A percentile compares a stretch with the other conserved stretches of the same genome.
Evolutionary conservation across 2,113 vertebrate genomes (phyloP).

Genomic region (Pelobates fuscus): DNA sequence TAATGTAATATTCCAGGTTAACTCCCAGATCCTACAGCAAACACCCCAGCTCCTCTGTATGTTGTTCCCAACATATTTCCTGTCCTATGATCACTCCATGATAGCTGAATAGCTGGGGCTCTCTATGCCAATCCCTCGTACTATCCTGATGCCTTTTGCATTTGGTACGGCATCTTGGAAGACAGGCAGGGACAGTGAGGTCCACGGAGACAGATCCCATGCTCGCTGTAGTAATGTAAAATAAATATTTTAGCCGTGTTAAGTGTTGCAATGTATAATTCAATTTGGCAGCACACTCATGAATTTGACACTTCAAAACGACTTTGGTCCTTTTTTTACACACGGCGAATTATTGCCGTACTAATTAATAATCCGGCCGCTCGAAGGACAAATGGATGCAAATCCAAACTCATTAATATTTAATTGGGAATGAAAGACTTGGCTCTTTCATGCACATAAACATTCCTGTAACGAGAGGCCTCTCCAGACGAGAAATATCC

Average conservation of each 20-base stretch:
- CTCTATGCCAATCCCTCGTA: too few species aligned
- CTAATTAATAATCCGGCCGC: constrained; percentile 48
- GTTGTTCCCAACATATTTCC: too few species aligned
- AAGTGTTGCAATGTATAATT: background rate
- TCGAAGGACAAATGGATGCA: constrained; percentile 45
- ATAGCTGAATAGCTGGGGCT: too few species aligned
- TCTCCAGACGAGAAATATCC: constrained; percentile 10
- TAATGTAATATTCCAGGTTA: too few species aligned
- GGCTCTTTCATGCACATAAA: constrained; percentile 41
- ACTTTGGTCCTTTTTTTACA: background rate
- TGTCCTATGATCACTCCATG: too few species aligned
- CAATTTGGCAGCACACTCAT: constrained; percentile 38
- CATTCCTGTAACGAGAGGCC: constrained; percentile 28
- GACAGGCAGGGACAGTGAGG: background rate
- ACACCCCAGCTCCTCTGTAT: too few species aligned
- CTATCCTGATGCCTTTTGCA: too few species aligned
- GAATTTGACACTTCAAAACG: rapidly evolving
- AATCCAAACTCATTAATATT: constrained; percentile 48
- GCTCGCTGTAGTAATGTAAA: background rate
- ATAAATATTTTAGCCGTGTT: constrained; percentile 23
- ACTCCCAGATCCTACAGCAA: too few species aligned
- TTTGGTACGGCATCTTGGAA: background rate
- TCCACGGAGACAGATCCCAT: background rate
- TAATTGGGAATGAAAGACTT: constrained; percentile 45
- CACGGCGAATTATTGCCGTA: constrained; percentile 16